Evolutionary conservation across 1,140 invertebrate species (phyloP).

Genomic region (Radopholus similis): DNA sequence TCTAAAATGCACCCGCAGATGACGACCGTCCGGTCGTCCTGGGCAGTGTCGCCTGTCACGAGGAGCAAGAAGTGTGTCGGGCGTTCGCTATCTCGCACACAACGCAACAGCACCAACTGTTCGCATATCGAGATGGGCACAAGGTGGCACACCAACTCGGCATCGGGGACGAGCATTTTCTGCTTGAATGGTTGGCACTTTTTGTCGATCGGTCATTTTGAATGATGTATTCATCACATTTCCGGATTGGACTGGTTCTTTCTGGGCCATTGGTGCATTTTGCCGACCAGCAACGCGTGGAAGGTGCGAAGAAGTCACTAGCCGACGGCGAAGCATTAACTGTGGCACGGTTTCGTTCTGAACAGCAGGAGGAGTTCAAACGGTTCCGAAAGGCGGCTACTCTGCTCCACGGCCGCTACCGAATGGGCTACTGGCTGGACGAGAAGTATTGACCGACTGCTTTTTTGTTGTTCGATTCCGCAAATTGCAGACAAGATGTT

Average conservation of each 20-base stretch:
- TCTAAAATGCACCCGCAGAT: neutral
- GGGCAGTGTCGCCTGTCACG: conserved; percentile 35
- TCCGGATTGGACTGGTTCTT: conserved; percentile 1
- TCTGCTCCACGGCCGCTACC: conserved; percentile 36
- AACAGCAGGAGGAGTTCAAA: conserved; percentile 34
- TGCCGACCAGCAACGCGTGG: conserved; percentile 1
- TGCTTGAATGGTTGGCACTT: conserved; percentile 32
- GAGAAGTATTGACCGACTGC: conserved; percentile 12
- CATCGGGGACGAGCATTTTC: conserved; percentile 40
- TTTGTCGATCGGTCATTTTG: neutral
- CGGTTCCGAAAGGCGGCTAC: conserved; percentile 20
- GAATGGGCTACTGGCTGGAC: conserved; percentile 36
- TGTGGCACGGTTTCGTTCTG: conserved; percentile 31
- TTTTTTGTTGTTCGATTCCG: neutral
- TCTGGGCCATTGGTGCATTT: conserved; percentile 5
- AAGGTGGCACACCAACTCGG: conserved; percentile 31
- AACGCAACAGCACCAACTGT: conserved; percentile 29
- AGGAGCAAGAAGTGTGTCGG: conserved; percentile 32
- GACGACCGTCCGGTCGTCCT: conserved; percentile 5
- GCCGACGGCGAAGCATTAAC: conserved; percentile 12
- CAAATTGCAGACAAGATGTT: conserved; percentile 5
- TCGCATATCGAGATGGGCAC: conserved; percentile 28
- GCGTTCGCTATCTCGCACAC: conserved; percentile 38
- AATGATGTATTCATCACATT: neutral
- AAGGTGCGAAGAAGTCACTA: conserved; percentile 4